Evolutionary conservation across 2,888 invertebrate species (phyloP).

Genomic region (Hoplodrina blanda): DNA sequence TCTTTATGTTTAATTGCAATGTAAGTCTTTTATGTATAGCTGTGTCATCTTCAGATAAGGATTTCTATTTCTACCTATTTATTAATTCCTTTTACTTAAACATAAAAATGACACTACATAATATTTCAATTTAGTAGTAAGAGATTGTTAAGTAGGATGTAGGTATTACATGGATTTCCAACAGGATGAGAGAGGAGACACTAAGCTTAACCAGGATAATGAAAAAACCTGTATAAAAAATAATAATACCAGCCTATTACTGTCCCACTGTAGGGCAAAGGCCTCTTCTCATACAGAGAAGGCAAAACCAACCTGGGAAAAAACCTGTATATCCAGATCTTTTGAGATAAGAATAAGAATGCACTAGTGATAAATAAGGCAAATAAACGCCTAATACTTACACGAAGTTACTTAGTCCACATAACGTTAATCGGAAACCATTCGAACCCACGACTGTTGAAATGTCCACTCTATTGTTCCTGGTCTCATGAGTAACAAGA

Average conservation of each 20-base stretch:
- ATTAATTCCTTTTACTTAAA: neutral
- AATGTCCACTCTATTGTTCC: neutral
- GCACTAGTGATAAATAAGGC: neutral
- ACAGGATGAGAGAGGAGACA: neutral
- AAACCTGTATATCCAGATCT: neutral
- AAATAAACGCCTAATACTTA: neutral
- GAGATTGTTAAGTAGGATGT: neutral
- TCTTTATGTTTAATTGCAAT: slow-evolving; percentile 18
- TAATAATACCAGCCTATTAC: no score
- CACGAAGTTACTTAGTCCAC: neutral
- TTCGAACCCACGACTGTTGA: neutral
- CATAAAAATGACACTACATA: neutral
- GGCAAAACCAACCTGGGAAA: no score
- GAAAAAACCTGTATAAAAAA: neutral
- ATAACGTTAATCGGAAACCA: neutral
- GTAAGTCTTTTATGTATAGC: slow-evolving; percentile 6
- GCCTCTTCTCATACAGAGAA: no score
- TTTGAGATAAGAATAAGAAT: neutral
- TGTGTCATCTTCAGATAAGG: slow-evolving; percentile 1
- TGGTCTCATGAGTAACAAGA: no score
- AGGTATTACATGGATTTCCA: neutral
- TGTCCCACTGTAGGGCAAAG: no score
- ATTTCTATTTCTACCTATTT: slow-evolving; percentile 2
- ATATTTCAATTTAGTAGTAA: neutral
- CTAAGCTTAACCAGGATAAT: neutral